Evolutionary conservation across 2,797 vertebrate genomes (phyloP).

Genomic region (Oryzias dopingdopingensis): DNA sequence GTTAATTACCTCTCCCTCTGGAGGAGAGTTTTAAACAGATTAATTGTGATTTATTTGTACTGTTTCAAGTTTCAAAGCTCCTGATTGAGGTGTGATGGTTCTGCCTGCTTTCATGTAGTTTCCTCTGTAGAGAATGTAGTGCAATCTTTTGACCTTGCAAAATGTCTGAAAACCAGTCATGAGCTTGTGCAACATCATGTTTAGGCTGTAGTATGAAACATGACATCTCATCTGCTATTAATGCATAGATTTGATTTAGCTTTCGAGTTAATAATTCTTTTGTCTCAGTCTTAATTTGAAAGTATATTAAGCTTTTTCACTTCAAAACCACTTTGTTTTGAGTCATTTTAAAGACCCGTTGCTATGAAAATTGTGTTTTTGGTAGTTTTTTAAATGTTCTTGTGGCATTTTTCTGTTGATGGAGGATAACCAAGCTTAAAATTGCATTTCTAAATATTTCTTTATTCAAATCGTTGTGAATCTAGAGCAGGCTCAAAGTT

Average conservation of each 20-base stretch:
- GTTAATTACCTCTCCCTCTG: no score
- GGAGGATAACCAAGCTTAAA: no score
- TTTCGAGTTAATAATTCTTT: neutral
- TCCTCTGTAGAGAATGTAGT: constrained; percentile 20
- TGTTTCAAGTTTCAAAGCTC: neutral
- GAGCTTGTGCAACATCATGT: constrained; percentile 10
- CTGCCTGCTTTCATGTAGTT: constrained; percentile 10
- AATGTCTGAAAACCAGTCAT: constrained; percentile 20
- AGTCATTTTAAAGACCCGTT: neutral
- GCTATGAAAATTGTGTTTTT: no score
- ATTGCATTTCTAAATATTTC: no score
- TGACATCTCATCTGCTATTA: neutral
- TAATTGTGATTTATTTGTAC: no score
- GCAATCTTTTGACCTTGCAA: constrained; percentile 32
- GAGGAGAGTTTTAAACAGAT: no score
- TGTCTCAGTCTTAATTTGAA: neutral
- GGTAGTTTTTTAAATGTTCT: no score
- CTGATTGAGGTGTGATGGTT: neutral
- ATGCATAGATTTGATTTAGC: constrained; percentile 1
- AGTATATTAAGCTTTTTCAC: neutral
- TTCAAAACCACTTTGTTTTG: neutral
- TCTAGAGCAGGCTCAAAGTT: no score
- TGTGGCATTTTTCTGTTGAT: no score
- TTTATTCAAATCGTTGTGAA: no score
- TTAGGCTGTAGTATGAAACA: neutral